These are phyloP conservation scores for Mactromeris polynyma DNA, from an alignment of 2,888 invertebrate species.

Conservation along the genomic window DNA sequence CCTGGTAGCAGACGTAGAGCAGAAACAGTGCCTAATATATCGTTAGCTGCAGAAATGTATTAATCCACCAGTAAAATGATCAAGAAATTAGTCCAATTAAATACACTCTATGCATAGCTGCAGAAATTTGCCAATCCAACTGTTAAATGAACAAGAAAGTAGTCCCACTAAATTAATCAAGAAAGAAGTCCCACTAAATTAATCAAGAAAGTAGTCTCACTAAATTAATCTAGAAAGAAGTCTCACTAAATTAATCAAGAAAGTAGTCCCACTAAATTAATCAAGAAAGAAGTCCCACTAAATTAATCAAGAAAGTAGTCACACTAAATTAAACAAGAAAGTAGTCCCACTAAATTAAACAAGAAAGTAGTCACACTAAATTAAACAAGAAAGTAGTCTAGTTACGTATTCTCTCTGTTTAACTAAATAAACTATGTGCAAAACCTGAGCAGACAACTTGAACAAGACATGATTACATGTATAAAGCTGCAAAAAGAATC, in stretches of 20 bases:
- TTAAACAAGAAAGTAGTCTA: slow-evolving; percentile 7
- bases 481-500: slow-evolving; percentile 1
- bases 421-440: slow-evolving; percentile 6
- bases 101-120: background rate
- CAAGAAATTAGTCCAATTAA: background rate
- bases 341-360: background rate
- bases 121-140: background rate
- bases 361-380: background rate
- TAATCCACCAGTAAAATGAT: background rate
- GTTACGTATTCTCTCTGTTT: too few relatives aligned
- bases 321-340: background rate
- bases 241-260: background rate
- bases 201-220: background rate
- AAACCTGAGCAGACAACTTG: slow-evolving; percentile 21
- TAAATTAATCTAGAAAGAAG: background rate
- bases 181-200: background rate
- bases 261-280: background rate
- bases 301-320: background rate
- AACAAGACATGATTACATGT: background rate
- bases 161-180: background rate
- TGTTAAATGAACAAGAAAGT: background rate
- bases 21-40: background rate
- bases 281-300: background rate
- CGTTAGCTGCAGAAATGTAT: background rate
- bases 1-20: too few relatives aligned